phyloP scores from a whole-genome alignment of 2,888 invertebrate species.

The Troides aeacus region DNA sequence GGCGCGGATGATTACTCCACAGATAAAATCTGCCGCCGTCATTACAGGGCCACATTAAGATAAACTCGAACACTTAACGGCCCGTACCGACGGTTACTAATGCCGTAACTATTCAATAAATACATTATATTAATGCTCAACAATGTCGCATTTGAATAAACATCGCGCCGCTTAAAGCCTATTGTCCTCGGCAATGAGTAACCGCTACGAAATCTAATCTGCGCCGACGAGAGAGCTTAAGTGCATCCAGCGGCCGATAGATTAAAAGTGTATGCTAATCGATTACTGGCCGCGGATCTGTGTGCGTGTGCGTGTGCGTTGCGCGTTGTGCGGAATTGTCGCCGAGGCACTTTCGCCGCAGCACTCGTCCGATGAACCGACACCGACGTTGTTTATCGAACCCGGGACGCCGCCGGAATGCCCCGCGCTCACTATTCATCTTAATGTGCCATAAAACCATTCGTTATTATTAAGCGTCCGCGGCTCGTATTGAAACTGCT shows the following conservation, averaged over 20 bases:
- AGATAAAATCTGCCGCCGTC: slow-evolving; percentile 43
- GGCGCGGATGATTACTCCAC: slow-evolving; percentile 36
- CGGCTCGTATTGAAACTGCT: slow-evolving; percentile 47
- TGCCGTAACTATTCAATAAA: slow-evolving; percentile 43
- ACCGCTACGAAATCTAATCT: slow-evolving; percentile 30
- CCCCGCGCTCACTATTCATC: slow-evolving; percentile 37
- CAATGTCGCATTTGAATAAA: slow-evolving; percentile 22
- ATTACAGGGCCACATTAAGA: slow-evolving; percentile 42
- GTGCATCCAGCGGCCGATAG: slow-evolving; percentile 30
- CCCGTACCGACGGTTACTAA: slow-evolving; percentile 44
- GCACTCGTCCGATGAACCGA: slow-evolving; percentile 43
- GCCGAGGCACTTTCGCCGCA: slow-evolving; percentile 60
- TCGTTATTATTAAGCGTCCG: slow-evolving; percentile 59
- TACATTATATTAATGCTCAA: slow-evolving; percentile 43
- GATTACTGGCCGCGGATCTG: slow-evolving; percentile 25
- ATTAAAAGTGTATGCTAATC: slow-evolving; percentile 33
- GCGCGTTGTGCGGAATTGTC: slow-evolving; percentile 55
- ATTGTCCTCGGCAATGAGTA: slow-evolving; percentile 14
- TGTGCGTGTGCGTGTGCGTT: slow-evolving; percentile 35
- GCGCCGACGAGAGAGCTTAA: slow-evolving; percentile 29
- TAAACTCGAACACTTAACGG: slow-evolving; percentile 53
- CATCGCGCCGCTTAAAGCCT: slow-evolving; percentile 21
- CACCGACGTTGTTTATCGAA: slow-evolving; percentile 48
- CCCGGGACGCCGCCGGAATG: slow-evolving; percentile 39
- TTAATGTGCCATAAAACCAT: slow-evolving; percentile 67